Percentiles rank a stretch among this genome's conserved stretches.
Evolutionary conservation across 1,140 invertebrate species (phyloP).

Genomic region (Mycetomoellerius zeteki): DNA sequence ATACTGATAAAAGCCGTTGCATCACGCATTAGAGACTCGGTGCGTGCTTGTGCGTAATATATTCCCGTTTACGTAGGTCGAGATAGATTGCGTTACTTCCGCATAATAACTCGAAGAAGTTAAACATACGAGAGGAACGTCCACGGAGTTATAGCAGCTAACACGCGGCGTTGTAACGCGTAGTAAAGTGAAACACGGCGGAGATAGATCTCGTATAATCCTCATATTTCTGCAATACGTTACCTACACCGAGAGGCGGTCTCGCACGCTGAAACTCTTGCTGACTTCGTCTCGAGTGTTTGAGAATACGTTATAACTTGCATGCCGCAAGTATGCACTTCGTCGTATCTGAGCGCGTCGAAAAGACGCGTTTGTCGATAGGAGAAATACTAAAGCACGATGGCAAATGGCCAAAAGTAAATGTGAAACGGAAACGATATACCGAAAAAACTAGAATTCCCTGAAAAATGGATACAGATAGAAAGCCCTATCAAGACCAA

Average conservation of each 20-base stretch:
- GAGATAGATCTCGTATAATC: constrained; percentile 64
- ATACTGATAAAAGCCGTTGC: constrained; percentile 44
- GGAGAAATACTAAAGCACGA: constrained; percentile 13
- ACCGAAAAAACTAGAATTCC: constrained; percentile 5
- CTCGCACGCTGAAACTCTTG: constrained; percentile 41
- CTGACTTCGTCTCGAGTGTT: constrained; percentile 58
- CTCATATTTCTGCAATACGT: constrained; percentile 62
- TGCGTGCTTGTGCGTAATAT: constrained; percentile 60
- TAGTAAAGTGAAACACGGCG: constrained; percentile 61
- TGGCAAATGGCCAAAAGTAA: background rate
- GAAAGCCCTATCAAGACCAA: constrained; percentile 31
- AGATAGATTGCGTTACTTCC: constrained; percentile 61
- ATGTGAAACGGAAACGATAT: constrained; percentile 5
- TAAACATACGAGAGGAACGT: constrained; percentile 57
- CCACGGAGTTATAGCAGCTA: constrained; percentile 58
- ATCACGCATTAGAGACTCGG: constrained; percentile 14
- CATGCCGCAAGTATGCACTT: constrained; percentile 43
- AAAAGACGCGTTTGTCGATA: constrained; percentile 32
- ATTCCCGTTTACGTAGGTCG: constrained; percentile 56
- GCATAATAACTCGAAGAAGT: constrained; percentile 64
- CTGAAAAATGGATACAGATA: constrained; percentile 10
- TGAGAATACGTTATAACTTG: constrained; percentile 60
- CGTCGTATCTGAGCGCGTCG: constrained; percentile 19
- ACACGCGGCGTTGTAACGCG: constrained; percentile 46
- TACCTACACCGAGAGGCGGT: constrained; percentile 32